Percentiles rank a stretch among this genome's conserved stretches.
These are phyloP conservation scores for Halcyon smyrnensis DNA, from an alignment of 2,797 vertebrate genomes.

Conservation along the genomic window DNA sequence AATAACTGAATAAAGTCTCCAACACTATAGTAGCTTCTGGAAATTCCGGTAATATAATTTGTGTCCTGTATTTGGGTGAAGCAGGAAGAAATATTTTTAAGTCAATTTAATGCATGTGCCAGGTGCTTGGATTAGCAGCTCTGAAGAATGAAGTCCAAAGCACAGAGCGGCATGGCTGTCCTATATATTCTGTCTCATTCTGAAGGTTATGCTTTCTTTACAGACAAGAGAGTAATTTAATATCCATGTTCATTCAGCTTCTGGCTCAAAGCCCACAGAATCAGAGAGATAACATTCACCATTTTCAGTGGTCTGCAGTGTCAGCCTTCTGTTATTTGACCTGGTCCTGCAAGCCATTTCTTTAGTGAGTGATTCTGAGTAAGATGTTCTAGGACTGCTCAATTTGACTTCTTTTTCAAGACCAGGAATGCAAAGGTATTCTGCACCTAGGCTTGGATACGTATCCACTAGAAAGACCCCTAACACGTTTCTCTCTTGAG, in stretches of 20 bases:
- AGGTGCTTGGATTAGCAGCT: slow-evolving; percentile 49
- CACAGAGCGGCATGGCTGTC: slow-evolving; percentile 8
- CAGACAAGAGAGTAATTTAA: slow-evolving; percentile 30
- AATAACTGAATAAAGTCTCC: slow-evolving; percentile 65
- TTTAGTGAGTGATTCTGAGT: background rate
- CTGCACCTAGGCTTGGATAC: background rate
- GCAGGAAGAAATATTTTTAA: slow-evolving; percentile 59
- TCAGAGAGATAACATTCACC: background rate
- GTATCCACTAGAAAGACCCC: background rate
- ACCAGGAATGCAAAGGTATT: background rate
- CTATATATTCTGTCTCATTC: slow-evolving; percentile 26
- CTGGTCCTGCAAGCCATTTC: background rate
- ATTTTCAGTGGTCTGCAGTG: background rate
- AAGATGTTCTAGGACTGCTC: background rate
- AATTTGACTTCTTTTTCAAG: background rate
- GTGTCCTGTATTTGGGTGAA: slow-evolving; percentile 42
- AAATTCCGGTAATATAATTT: slow-evolving; percentile 50
- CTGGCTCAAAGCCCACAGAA: background rate
- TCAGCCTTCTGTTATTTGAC: slow-evolving; percentile 20
- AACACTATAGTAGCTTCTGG: slow-evolving; percentile 49
- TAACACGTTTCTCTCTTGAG: background rate
- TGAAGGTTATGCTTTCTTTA: slow-evolving; percentile 41
- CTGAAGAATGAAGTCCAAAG: slow-evolving; percentile 49
- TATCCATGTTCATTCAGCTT: slow-evolving; percentile 4
- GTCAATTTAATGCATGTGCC: slow-evolving; percentile 62